phyloP scores from a whole-genome alignment of 2,888 invertebrate genomes.

The Yponomeuta cagnagella region DNA sequence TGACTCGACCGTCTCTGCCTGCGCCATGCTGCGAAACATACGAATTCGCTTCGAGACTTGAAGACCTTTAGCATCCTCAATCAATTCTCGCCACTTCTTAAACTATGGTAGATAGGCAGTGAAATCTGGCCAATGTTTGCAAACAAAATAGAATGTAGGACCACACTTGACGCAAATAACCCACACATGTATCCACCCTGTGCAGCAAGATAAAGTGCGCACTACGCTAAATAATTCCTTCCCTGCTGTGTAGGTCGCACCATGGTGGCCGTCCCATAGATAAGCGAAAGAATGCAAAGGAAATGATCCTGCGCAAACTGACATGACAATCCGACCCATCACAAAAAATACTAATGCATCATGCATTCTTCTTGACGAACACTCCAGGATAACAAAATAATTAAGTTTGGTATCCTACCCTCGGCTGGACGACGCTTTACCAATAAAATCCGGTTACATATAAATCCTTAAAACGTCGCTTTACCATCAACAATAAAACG shows the following conservation, averaged over 20 bases:
- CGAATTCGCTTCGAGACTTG: slow-evolving; percentile 62
- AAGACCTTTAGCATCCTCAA: slow-evolving; percentile 44
- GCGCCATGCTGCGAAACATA: slow-evolving; percentile 70
- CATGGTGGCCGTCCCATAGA: slow-evolving; percentile 20
- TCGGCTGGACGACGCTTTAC: slow-evolving; percentile 33
- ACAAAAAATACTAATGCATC: slow-evolving; percentile 17
- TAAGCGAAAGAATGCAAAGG: slow-evolving; percentile 15
- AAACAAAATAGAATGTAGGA: slow-evolving; percentile 25
- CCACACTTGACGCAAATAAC: slow-evolving; percentile 39
- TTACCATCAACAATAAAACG: slow-evolving; percentile 53
- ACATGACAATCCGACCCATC: slow-evolving; percentile 21
- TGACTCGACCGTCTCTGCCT: slow-evolving; percentile 53
- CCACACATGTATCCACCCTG: slow-evolving; percentile 24
- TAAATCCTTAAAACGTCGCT: slow-evolving; percentile 54
- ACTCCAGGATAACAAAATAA: background rate
- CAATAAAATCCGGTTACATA: slow-evolving; percentile 57
- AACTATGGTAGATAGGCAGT: slow-evolving; percentile 36
- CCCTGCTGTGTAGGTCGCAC: slow-evolving; percentile 27
- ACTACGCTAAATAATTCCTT: background rate
- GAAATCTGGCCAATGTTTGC: slow-evolving; percentile 38
- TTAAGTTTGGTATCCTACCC: background rate
- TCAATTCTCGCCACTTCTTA: slow-evolving; percentile 54
- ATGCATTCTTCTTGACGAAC: slow-evolving; percentile 4
- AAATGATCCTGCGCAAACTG: slow-evolving; percentile 19
- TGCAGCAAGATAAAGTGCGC: slow-evolving; percentile 11